Percentiles rank a stretch among this genome's conserved stretches.
Conservation (phyloP, 2,113 vertebrate species). For the human region DNA sequence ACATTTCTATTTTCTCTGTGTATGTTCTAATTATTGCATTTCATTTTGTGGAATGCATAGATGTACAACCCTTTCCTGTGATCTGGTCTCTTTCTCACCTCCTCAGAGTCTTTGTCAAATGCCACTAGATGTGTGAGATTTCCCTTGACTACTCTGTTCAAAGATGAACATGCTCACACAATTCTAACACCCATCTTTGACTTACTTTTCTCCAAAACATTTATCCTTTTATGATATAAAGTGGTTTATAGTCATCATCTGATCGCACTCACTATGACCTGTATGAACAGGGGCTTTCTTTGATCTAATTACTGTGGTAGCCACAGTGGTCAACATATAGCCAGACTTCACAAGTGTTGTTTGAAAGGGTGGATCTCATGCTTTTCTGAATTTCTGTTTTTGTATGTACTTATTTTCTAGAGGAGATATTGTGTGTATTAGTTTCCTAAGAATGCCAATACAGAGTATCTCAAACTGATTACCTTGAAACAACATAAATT, state of each 20-base stretch:
- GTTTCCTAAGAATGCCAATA: no score
- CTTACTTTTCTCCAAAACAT: not conserved
- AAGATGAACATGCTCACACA: not conserved
- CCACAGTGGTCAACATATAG: not conserved
- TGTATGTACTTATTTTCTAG: not conserved
- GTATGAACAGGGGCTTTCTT: not conserved
- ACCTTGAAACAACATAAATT: no score
- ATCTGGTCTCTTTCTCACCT: no score
- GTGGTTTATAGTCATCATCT: not conserved
- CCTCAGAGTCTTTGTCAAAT: not conserved
- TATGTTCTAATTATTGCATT: not conserved
- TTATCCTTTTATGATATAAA: no score
- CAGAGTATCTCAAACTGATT: no score
- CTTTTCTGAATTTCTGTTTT: not conserved
- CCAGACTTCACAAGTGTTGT: not conserved
- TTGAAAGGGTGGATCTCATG: not conserved
- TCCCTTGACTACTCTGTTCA: not conserved
- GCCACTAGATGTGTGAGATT: not conserved
- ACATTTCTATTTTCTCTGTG: not conserved
- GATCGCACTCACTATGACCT: not conserved
- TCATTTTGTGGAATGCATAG: not conserved
- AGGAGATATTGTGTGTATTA: not conserved
- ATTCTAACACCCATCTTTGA: not conserved
- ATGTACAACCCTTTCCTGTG: no score
- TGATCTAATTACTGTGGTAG: not conserved